These are phyloP conservation scores for Suricata suricatta DNA, from an alignment of 2,113 vertebrate species.

Conservation along the genomic window DNA sequence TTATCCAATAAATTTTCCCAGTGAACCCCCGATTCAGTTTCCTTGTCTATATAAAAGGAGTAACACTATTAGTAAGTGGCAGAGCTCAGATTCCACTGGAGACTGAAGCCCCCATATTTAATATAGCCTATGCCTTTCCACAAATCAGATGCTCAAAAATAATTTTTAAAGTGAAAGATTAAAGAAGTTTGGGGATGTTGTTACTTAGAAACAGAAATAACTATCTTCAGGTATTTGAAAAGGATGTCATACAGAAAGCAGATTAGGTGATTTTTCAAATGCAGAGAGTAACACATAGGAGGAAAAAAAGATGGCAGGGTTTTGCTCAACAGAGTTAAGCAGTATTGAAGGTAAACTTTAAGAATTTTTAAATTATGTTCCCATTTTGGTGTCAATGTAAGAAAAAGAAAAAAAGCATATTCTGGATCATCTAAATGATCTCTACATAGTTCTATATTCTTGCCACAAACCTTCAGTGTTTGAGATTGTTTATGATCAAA, in stretches of 20 bases:
- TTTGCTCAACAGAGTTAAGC: slow-evolving; percentile 33
- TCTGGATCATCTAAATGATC: slow-evolving; percentile 9
- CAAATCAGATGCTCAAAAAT: not conserved
- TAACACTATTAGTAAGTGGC: not conserved
- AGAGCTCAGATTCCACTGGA: slow-evolving; percentile 8
- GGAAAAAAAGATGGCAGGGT: not conserved
- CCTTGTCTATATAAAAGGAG: not conserved
- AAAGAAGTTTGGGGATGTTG: not conserved
- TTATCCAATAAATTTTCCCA: slow-evolving; percentile 16
- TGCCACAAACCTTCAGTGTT: not conserved
- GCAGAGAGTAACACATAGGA: not conserved
- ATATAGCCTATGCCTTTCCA: not conserved
- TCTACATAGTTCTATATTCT: not conserved
- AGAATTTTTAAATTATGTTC: slow-evolving; percentile 2
- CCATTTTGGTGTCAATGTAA: not conserved
- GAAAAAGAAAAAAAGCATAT: slow-evolving; percentile 2
- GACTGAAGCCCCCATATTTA: slow-evolving; percentile 6
- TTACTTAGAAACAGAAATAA: slow-evolving; percentile 32
- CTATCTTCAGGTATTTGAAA: slow-evolving; percentile 36
- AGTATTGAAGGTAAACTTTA: not conserved
- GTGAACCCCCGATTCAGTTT: not conserved
- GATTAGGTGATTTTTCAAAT: not conserved
- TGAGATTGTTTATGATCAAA: slow-evolving; percentile 7
- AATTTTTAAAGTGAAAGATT: slow-evolving; percentile 33
- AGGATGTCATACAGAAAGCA: not conserved